Base-by-base conservation (phyloP, 1,140 invertebrate species). In the Archegozetes longisetosus region DNA sequence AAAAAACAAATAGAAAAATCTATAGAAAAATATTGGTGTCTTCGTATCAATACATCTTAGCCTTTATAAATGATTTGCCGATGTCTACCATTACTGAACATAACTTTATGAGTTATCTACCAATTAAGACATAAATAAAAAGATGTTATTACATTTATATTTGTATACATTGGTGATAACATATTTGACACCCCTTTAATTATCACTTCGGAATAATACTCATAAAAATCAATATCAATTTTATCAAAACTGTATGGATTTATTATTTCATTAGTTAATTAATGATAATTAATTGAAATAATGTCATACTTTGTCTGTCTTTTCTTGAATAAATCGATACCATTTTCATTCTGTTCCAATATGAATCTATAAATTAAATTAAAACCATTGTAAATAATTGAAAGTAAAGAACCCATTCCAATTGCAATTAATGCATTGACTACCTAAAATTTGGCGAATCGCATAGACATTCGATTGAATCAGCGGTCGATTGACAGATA, bases 381-480 rank as follows among this genome's bases (percentile, higher is more conserved):
- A n/a, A n/a, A n/a, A n/a, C n/a, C n/a, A n/a, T n/a, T n/a, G 67
- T 60, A 68, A 67, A 55, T 58, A 61, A 61, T 22, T 22, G 23
- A 59, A n/a, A 1, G n/a, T 32, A 56, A 40, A 23, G 14, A 32
- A 61, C 22, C n/a, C 13, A 25, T 55, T 55, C 50, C 28, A 17
- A 58, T 26, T 57, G 26, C 22, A 28, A 3, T 20, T n/a, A n/a
- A n/a, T n/a, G n/a, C 51, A 25, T 25, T 50, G 27, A 26, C 61
- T 73, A 86, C 83, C 86, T 81, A 76, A 90, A 90, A 73, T 82
- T 85, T 48, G 87, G 86, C n/a, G 86, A 88, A 74, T 90, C 87
- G 68, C 82, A 78, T 22, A 90, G 79, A 73, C 85, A 88, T 72
- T 90, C 86, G 64, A 84, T 79, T 66, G 85, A 80, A 71, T 86